Conservation (phyloP, 2,797 vertebrate species). For the Acomys russatus region DNA sequence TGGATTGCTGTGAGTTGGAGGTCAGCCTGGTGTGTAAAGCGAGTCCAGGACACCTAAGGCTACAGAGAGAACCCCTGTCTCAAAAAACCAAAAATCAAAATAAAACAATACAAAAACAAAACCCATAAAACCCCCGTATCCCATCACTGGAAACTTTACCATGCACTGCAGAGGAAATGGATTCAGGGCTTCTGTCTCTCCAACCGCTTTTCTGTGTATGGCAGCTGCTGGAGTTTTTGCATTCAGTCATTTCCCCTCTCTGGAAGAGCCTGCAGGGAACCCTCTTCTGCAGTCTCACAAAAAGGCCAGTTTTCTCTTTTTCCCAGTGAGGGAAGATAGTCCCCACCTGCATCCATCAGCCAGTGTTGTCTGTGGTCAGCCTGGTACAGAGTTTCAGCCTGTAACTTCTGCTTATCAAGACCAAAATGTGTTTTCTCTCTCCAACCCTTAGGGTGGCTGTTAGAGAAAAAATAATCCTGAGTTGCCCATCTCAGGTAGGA, state of each 20-base stretch:
- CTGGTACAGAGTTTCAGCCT: not conserved
- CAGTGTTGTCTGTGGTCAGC: not conserved
- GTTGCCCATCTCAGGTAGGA: not conserved
- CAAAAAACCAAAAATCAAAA: too few relatives aligned
- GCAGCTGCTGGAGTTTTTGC: not conserved
- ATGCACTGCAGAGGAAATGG: not conserved
- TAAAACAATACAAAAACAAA: not conserved
- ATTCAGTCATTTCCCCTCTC: not conserved
- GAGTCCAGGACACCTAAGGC: too few relatives aligned
- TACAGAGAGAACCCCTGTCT: too few relatives aligned
- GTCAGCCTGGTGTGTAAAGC: too few relatives aligned
- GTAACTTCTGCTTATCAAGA: not conserved
- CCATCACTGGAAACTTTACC: not conserved
- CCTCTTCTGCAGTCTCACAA: not conserved
- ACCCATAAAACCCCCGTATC: not conserved
- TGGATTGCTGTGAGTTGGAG: too few relatives aligned
- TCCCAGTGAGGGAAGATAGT: rapidly evolving
- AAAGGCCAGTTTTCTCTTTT: not conserved
- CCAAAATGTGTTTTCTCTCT: not conserved
- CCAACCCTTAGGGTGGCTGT: not conserved
- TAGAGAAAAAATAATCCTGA: not conserved
- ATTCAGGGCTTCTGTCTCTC: not conserved
- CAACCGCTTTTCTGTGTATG: not conserved
- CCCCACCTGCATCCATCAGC: not conserved
- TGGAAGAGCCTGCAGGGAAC: not conserved